Base-by-base conservation (phyloP, 2,113 vertebrate species). In the Hepsetus odoe region DNA sequence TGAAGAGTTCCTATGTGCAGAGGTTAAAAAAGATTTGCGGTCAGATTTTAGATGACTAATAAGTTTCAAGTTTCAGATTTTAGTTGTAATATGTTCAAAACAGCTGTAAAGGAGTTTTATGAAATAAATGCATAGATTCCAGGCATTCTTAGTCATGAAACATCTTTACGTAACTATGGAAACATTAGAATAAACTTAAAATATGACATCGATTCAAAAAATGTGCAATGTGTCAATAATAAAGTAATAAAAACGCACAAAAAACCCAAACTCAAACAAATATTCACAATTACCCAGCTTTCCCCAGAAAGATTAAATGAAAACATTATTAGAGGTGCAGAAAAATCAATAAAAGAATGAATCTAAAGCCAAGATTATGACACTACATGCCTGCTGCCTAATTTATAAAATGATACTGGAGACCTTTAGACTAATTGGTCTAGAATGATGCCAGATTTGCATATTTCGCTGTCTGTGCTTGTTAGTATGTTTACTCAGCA, bases 361-460 rank as follows among this genome's bases (percentile, higher is more conserved):
- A 8, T 1, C 42, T 38, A 35, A 56, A 26, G 40, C 49, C 61
- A 26, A 49, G 65, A 26, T 61, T 49, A 70, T 59, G 26, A 40
- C 7, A 42, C 26, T 62, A 28, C 26, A 71, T 76, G 33, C 24
- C 32, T 53, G 55, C 32, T 10, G 32, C 51, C 44, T 42, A 49
- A 71, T 70, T 40, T 51, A 62, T 35, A 70, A 28, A 78, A 71
- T 26, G 51, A n/a, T 6, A 5, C 14, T 9, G 20, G 58, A 56
- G 28, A 42, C 74, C 81, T 35, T 73, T n/a, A n/a, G 26, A 49
- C 44, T 83, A 79, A 82, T 70, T 82, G 74, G 66, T 76, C 77
- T 62, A 49, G 79, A 86, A 83, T 82, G 81, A 76, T 81, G 76
- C 59, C 67, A 71, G 26, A 55, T 65, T 58, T 8, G 51, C 56